These are phyloP conservation scores for Drosophila mimica DNA, from an alignment of 2,888 invertebrate species.

Conservation along the genomic window DNA sequence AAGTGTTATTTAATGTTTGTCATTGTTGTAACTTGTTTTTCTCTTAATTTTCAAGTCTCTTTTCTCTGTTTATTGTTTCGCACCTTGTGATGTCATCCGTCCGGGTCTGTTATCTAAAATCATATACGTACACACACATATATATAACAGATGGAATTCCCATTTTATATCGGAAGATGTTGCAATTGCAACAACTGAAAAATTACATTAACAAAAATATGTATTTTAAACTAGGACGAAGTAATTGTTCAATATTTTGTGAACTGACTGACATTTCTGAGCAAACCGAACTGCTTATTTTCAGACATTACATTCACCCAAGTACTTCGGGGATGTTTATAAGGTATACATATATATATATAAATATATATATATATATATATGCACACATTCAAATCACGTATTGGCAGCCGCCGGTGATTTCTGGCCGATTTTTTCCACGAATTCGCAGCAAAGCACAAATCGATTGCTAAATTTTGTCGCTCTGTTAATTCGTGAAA, in stretches of 20 bases:
- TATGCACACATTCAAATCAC: not conserved
- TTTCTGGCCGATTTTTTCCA: constrained; percentile 28
- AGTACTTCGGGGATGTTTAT: not conserved
- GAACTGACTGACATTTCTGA: not conserved
- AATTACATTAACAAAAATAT: not conserved
- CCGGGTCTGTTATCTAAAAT: constrained; percentile 9
- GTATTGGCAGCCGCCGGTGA: not conserved
- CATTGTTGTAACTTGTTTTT: constrained; percentile 14
- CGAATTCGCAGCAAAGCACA: constrained; percentile 43
- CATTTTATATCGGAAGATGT: not conserved
- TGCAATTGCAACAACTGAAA: not conserved
- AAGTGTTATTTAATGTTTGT: constrained; percentile 15
- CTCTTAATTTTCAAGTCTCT: not conserved
- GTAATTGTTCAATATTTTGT: not conserved
- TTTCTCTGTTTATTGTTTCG: not conserved
- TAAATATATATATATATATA: no score
- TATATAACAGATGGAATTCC: not conserved
- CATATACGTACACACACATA: not conserved
- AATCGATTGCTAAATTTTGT: constrained; percentile 20
- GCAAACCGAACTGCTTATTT: not conserved
- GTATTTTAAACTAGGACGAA: not conserved
- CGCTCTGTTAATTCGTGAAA: constrained; percentile 42
- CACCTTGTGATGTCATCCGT: constrained; percentile 15
- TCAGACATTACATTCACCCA: not conserved
- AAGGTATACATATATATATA: no score